Base-by-base conservation (phyloP, 2,113 vertebrate species). In the Arvicanthis niloticus region DNA sequence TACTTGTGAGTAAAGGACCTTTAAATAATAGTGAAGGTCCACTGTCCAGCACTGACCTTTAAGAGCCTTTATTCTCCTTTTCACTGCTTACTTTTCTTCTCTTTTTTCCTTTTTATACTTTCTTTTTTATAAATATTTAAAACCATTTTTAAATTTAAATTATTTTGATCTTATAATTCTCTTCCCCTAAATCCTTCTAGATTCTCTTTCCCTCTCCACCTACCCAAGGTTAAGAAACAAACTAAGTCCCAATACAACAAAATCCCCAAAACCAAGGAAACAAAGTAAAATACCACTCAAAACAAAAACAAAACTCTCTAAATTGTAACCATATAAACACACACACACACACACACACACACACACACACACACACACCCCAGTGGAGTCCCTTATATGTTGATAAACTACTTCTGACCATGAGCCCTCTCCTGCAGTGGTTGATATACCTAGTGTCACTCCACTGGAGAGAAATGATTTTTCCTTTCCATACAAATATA, bases 31-130 rank as follows among this genome's bases (percentile, higher is more conserved):
- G 42, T 70, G 5, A 48, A 37, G 9, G 65, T 13, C 56, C 0
- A 86, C 95, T 97, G 96, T 94, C 96, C 4, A 6, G 65, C n/a
- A 0, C 37, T 7, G 21, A 31, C 29, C 48, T 26, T 34, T 17
- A 21, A 58, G 11, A 9, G 48, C 11, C 15, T n/a, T 56, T 34
- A 19, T 7, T 31, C 7, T 86, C 67, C 12, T 80, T 62, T 96
- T 97, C 93, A 97, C 97, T 97, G 96, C 95, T 96, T 98, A 98
- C 95, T 96, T 95, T 97, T 97, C 98, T 97, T 7, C 19, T 5
- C 21, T 26, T 2, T 7, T 19, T 34, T 37, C 4, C 4, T 78
- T 8, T 26, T 37, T 53, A 10, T 37, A 16, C 17, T 53, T 56
- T 5, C 40, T 53, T 37, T 56, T 56, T n/a, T 3, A n/a, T n/a